Evolutionary conservation across 2,888 invertebrate species (phyloP), one percentile per base, ranked within the genome.

Genomic region (Leucoma salicis): DNA sequence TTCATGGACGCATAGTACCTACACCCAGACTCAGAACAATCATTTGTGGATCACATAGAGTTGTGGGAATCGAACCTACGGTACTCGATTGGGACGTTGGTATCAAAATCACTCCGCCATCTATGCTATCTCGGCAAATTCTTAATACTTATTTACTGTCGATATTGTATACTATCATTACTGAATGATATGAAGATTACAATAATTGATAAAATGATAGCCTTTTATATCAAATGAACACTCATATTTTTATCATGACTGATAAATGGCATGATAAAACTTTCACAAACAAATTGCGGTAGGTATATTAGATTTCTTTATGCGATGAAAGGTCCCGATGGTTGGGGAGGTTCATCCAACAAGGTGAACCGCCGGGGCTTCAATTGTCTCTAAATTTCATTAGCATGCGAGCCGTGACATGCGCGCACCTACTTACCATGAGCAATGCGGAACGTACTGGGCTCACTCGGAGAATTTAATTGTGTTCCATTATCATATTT

Each of bases 401-500:
- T 86, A 82, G 81, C 83, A 88, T 89, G 81, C 88, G 69, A 27
- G 55, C 53, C 72, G 70, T 70, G 64, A 54, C 67, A 53, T 70
- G 49, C 64, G 56, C 63, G 72, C 70, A 64, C 85, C 85, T 82
- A 87, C 88, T 88, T 88, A 79, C 78, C 74, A 87, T 88, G 85
- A 81, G 80, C 87, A 75, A 87, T 84, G 88, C 87, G 87, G 85
- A 82, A 82, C 86, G 78, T 71, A 62, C 63, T 49, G 77, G 74
- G 81, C 79, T 81, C 88, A 81, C 86, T 79, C 65, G 63, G 79
- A 85, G 89, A 88, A 88, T 89, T 87, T 89, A 87, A 89, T 89
- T 88, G 87, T 83, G 83, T 82, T 80, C 87, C 82, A 89, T 89
- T 89, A 89, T 89, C 89, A 89, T 89, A 89, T 86, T 87, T 82